These are phyloP conservation scores for Dasypogon diadema DNA, from an alignment of 2,888 invertebrate genomes.

Conservation along the genomic window DNA sequence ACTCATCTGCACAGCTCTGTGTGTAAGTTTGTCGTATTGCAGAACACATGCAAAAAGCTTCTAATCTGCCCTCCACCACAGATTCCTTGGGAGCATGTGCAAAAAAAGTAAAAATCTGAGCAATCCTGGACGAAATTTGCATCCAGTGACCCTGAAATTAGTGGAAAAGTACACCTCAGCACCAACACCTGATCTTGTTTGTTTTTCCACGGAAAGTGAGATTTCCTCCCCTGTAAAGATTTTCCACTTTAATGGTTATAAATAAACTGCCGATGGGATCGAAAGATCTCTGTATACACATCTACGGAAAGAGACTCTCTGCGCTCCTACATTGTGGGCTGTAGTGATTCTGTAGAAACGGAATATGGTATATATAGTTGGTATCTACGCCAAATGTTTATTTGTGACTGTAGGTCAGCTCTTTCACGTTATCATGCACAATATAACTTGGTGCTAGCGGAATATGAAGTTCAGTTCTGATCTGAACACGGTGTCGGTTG, in stretches of 20 bases:
- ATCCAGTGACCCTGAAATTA: conserved; percentile 20
- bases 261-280: neutral
- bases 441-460: conserved; percentile 7
- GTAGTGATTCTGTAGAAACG: neutral
- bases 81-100: conserved; percentile 34
- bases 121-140: neutral
- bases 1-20: neutral
- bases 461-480: conserved; percentile 39
- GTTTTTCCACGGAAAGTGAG: neutral
- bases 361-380: neutral
- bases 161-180: conserved; percentile 4
- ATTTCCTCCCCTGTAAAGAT: too few relatives aligned
- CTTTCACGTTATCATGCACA: conserved; percentile 36
- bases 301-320: conserved; percentile 8
- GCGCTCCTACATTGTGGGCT: neutral
- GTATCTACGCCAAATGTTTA: conserved; percentile 27
- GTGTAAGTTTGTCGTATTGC: conserved; percentile 32
- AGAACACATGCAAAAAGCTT: conserved; percentile 33
- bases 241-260: neutral
- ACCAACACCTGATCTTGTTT: neutral
- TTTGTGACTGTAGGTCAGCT: conserved; percentile 44
- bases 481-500: conserved; percentile 23
- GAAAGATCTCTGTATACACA: neutral
- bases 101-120: neutral
- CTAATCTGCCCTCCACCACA: neutral